Conservation (phyloP, 2,797 vertebrate species). For the Helarctos malayanus region DNA sequence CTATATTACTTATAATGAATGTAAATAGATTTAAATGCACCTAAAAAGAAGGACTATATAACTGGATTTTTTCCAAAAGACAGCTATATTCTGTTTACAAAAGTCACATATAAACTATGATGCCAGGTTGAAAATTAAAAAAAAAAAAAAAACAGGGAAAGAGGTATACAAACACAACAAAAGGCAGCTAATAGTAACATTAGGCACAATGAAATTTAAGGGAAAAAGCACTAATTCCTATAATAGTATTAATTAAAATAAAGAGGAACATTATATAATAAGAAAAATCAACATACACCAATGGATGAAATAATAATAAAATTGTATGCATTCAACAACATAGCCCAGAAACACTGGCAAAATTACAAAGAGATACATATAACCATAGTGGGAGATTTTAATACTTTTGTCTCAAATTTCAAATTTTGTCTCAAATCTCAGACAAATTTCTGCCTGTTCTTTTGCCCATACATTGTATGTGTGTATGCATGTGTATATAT, state of each 20-base stretch:
- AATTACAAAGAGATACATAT: not conserved
- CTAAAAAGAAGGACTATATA: not conserved
- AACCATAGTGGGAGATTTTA: not conserved
- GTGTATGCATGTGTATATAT: not conserved
- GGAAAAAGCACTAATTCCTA: not conserved
- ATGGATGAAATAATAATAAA: not conserved
- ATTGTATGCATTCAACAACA: not conserved
- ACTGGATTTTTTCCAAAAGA: not conserved
- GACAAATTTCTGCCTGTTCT: not conserved
- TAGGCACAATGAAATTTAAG: not conserved
- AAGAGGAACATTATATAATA: not conserved
- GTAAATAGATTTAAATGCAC: not conserved
- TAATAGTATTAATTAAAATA: not conserved
- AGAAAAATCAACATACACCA: not conserved
- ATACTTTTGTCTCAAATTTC: not conserved
- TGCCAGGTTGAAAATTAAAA: not conserved
- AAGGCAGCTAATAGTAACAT: not conserved
- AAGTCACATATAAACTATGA: not conserved
- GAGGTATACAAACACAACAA: not conserved
- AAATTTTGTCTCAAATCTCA: not conserved
- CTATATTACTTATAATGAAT: not conserved
- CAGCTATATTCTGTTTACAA: not conserved
- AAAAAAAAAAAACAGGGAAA: not conserved
- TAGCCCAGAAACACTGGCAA: not conserved
- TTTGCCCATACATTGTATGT: not conserved